Evolutionary conservation across 1,140 invertebrate genomes (phyloP).

Genomic region (Diabrotica virgifera): DNA sequence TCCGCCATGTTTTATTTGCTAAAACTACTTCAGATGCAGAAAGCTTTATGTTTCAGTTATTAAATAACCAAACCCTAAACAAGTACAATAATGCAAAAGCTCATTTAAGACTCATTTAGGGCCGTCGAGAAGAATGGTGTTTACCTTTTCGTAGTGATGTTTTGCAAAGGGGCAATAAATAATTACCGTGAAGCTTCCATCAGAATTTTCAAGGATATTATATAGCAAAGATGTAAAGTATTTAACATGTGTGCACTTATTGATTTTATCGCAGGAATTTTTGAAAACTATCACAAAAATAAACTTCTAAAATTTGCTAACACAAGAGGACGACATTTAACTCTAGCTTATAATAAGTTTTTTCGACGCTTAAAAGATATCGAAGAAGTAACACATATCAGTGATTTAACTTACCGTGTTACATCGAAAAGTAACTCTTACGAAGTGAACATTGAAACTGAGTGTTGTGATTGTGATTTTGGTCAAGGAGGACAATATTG

Average conservation of each 20-base stretch:
- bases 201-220: conserved; percentile 22
- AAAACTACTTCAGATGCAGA: neutral
- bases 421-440: conserved; percentile 9
- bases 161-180: conserved; percentile 19
- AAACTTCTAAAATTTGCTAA: conserved; percentile 13
- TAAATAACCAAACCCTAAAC: neutral
- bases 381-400: conserved; percentile 6
- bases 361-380: neutral
- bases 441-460: conserved; percentile 15
- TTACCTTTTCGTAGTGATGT: neutral
- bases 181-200: conserved; percentile 21
- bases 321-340: conserved; percentile 2
- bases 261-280: conserved; percentile 13
- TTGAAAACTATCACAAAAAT: conserved; percentile 22
- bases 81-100: neutral
- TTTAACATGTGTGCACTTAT: conserved; percentile 18
- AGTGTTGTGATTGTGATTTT: no score
- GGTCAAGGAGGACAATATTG: no score
- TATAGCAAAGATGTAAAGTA: conserved; percentile 19
- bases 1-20: conserved; percentile 9
- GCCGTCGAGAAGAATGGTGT: conserved; percentile 4
- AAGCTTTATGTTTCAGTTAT: conserved; percentile 6
- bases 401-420: conserved; percentile 10
- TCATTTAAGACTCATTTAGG: neutral
- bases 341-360: conserved; percentile 15